Conservation (phyloP, 2,888 invertebrate species). For the Blastobasis lacticolella region DNA sequence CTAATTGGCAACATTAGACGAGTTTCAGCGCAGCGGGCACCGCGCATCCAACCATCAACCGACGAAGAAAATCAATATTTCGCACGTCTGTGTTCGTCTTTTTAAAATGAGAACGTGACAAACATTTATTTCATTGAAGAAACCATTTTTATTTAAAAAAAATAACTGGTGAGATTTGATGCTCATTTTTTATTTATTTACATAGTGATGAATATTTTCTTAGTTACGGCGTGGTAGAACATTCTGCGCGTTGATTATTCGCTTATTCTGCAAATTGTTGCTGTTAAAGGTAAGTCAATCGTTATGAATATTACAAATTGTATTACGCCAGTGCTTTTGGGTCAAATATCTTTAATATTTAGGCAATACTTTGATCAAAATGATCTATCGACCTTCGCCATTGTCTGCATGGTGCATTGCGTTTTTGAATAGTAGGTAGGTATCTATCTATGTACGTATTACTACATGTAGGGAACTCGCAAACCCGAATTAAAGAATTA, state of each 20-base stretch:
- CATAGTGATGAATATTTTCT: constrained; percentile 71
- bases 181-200: constrained; percentile 75
- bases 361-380: constrained; percentile 21
- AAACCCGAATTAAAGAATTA: no score
- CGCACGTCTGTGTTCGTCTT: constrained; percentile 64
- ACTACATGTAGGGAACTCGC: no score
- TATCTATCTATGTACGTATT: constrained; percentile 23
- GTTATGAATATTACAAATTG: constrained; percentile 10
- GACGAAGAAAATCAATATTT: constrained; percentile 58
- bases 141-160: constrained; percentile 64
- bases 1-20: background rate
- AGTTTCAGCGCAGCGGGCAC: background rate
- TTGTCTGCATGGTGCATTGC: constrained; percentile 75
- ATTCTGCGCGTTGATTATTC: constrained; percentile 61
- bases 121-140: constrained; percentile 65
- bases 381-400: constrained; percentile 70
- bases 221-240: constrained; percentile 72
- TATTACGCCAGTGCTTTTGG: no score
- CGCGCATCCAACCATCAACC: constrained; percentile 3
- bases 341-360: constrained; percentile 1
- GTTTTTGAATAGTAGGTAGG: constrained; percentile 47
- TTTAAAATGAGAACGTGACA: constrained; percentile 74
- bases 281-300: constrained; percentile 61
- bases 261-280: constrained; percentile 59
- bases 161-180: constrained; percentile 65